Conservation (phyloP, 1,140 invertebrate genomes). For the Temnothorax longispinosus region DNA sequence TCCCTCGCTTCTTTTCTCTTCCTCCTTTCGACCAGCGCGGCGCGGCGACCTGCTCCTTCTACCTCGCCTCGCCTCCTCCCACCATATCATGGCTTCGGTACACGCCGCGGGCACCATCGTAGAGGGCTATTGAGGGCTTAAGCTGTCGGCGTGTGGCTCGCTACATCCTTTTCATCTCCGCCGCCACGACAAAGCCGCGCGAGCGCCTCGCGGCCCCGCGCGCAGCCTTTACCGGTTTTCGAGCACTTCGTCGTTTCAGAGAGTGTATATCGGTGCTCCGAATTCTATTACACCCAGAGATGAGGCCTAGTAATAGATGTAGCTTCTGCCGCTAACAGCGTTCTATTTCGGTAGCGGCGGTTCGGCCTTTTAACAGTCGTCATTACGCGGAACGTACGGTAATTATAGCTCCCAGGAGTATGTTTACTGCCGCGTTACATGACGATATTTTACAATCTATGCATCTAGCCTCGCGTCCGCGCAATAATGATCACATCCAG, state of each 20-base stretch:
- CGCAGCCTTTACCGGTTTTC: slow-evolving; percentile 32
- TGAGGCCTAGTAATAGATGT: slow-evolving; percentile 4
- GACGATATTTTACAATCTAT: slow-evolving; percentile 38
- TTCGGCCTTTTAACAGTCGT: slow-evolving; percentile 32
- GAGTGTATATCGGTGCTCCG: slow-evolving; percentile 21
- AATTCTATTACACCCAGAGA: background rate
- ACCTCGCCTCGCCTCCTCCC: slow-evolving; percentile 51
- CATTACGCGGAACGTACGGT: slow-evolving; percentile 24
- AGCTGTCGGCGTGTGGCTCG: slow-evolving; percentile 72
- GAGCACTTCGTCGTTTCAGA: slow-evolving; percentile 27
- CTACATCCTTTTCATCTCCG: slow-evolving; percentile 69
- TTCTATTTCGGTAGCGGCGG: slow-evolving; percentile 31
- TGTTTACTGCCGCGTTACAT: slow-evolving; percentile 22
- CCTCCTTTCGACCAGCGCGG: slow-evolving; percentile 22
- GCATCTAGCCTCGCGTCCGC: background rate
- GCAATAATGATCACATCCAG: slow-evolving; percentile 1
- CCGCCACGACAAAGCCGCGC: slow-evolving; percentile 67
- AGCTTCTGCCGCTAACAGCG: slow-evolving; percentile 8
- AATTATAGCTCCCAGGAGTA: slow-evolving; percentile 31
- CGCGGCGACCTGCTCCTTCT: slow-evolving; percentile 26
- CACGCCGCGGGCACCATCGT: slow-evolving; percentile 60
- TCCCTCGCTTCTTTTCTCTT: slow-evolving; percentile 24
- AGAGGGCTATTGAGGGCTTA: slow-evolving; percentile 64
- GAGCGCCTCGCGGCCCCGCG: slow-evolving; percentile 28
- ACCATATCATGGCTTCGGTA: slow-evolving; percentile 50